A percentile compares a stretch with the other conserved stretches of the same genome.
Evolutionary conservation across 2,113 vertebrate species (phyloP).

Genomic region (Clinocottus analis): DNA sequence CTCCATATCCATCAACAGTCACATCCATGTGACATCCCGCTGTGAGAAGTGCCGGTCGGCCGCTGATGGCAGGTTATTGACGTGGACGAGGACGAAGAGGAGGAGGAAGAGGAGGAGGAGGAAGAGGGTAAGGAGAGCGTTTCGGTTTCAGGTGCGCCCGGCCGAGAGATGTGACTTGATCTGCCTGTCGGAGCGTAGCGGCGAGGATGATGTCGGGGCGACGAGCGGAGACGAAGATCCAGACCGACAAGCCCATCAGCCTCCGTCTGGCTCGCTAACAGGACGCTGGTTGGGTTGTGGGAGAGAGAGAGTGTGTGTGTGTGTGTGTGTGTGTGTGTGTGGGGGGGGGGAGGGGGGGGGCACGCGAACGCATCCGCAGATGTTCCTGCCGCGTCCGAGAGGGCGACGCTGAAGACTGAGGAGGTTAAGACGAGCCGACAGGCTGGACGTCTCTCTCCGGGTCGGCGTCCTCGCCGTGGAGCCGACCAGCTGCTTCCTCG

Average conservation of each 20-base stretch:
- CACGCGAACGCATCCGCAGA: conserved; percentile 11
- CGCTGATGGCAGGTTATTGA: conserved; percentile 81
- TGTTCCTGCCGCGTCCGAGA: conserved; percentile 8
- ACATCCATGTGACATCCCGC: conserved; percentile 87
- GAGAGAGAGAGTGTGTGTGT: too few species aligned
- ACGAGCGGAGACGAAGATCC: conserved; percentile 50
- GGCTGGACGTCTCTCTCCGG: conserved; percentile 21
- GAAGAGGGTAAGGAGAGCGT: conserved; percentile 4
- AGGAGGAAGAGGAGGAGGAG: conserved; percentile 35
- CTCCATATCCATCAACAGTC: conserved; percentile 79
- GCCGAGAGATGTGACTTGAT: conserved; percentile 65
- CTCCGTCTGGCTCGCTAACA: conserved; percentile 19
- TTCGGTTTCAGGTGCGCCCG: conserved; percentile 62
- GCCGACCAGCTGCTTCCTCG: conserved; percentile 53
- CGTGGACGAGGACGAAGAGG: conserved; percentile 37
- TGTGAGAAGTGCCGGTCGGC: conserved; percentile 77
- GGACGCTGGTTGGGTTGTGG: too few species aligned
- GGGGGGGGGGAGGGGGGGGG: neutral
- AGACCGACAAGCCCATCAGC: conserved; percentile 61
- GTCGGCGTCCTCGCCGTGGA: conserved; percentile 36
- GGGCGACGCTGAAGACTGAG: neutral
- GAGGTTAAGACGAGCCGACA: conserved; percentile 50
- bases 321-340: too few species aligned
- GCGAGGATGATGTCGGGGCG: conserved; percentile 17
- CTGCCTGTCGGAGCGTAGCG: conserved; percentile 53